Evolutionary conservation across 2,113 vertebrate species (phyloP), one percentile per base, ranked within the genome.

Genomic region (Ovis aries): DNA sequence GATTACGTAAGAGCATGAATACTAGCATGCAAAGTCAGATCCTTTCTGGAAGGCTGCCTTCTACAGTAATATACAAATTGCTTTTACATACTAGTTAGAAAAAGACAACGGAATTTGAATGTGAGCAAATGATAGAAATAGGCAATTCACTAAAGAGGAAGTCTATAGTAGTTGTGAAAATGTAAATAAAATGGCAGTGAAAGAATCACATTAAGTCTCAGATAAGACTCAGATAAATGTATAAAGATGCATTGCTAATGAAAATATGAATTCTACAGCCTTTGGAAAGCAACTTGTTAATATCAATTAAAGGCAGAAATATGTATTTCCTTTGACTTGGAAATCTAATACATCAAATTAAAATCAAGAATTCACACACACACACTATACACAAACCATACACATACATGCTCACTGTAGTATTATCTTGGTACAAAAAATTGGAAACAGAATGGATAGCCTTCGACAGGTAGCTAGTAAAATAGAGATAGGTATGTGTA

Each of bases 221-320:
- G 40, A 36, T 62, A 78, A 93, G 81, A 81, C 57, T 53, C n/a
- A 91, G 55, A 93, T 53, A 57, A 67, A 87, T n/a, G 88, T 43
- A 95, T 77, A 94, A 82, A 89, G 53, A 60, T 53, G 29, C 19
- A 31, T 67, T 92, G 14, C 43, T 91, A 84, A 77, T 89, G 21
- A 59, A 78, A 91, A 83, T 60, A 77, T 31, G 55, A 97, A 55
- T 94, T 88, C 36, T 59, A 15, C 12, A 59, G 53, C 13, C 74
- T 53, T 87, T 60, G 6, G 33, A 78, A 97, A 85, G 31, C 31
- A 67, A 48, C 78, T 94, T 96, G 36, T 97, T 87, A 91, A 74
- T 62, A 71, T 85, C 33, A 82, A 67, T 94, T 94, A 92, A 92
- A 95, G 90, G 60, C 93, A 50, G 3, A 90, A 86, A 92, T 83